These are phyloP conservation scores for Paradisaea rubra DNA, from an alignment of 2,113 vertebrate species.

Conservation along the genomic window DNA sequence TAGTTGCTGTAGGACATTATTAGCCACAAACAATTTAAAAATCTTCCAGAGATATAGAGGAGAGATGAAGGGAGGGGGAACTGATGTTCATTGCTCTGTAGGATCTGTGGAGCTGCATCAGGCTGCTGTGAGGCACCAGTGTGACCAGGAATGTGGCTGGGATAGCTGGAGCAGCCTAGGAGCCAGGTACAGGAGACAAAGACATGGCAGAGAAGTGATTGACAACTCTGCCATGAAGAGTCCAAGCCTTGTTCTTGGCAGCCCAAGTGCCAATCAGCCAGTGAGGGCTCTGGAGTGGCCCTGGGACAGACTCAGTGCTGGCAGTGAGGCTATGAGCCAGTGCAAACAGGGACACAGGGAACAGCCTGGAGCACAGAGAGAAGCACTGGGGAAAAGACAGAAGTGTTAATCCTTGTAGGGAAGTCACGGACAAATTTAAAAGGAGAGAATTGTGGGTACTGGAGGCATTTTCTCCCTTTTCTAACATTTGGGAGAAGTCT, in stretches of 20 bases:
- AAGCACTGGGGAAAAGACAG: not conserved
- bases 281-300: not conserved
- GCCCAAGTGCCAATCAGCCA: not conserved
- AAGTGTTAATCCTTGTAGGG: not conserved
- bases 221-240: not conserved
- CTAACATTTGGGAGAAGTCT: not conserved
- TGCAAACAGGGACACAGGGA: not conserved
- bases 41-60: not conserved
- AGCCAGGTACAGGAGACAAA: not conserved
- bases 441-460: not conserved
- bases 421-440: not conserved
- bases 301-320: not conserved
- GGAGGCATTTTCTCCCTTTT: not conserved
- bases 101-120: not conserved
- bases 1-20: not conserved
- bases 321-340: not conserved
- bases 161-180: not conserved
- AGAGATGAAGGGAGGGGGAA: not conserved
- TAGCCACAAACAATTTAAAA: not conserved
- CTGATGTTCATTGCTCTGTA: not conserved
- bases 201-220: not conserved
- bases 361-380: not conserved
- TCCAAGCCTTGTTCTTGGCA: not conserved
- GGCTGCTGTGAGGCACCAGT: not conserved
- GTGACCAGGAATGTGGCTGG: not conserved